Base-by-base conservation (phyloP, 1,140 invertebrate species). In the Littorina saxatilis region DNA sequence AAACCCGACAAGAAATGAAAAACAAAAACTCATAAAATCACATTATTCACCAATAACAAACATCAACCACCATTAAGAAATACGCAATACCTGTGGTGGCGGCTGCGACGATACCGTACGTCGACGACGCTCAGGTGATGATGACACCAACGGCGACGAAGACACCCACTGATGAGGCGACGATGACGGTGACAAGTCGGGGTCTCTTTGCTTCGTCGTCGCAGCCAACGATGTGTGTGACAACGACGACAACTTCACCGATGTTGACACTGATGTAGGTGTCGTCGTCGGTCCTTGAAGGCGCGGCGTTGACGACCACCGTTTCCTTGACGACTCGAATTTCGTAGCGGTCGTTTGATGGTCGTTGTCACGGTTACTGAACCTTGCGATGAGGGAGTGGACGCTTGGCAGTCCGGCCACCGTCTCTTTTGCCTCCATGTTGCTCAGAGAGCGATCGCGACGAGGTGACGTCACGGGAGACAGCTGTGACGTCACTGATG, bases 361-460 rank as follows among this genome's bases (percentile, higher is more conserved):
- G 15, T 27, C 35, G 32, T 23, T 66, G 76, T 11, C 27, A 2
- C 17, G 20, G 39, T 63, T 55, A 47, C 27, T 66, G 55, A 78
- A 78, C 55, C 66, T 78, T 11, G 52, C 55, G 29, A 78, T 58
- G n/a, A 78, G 39, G 1, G 76, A 78, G 20, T 78, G 55, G 23
- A 78, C 76, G 40, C 55, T 61, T 4, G 58, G 58, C 32, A 78
- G 76, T 20, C 70, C 70, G 39, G 20, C 39, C 40, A 73, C 32
- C 27, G n/a, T 50, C 4, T 23, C n/a, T 23, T 61, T 61, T 4
- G 20, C 20, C 4, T 29, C 58, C 9, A 9, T 23, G 58, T 23
- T 29, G 58, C 27, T 23, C 9, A 23, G 20, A n/a, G 58, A 23
- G n/a, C 7, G 20, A n/a, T 61, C 7, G 20, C 40, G 40, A 0